Base-by-base conservation (phyloP, 2,888 invertebrate species). In the Rotaria magnacalcarata region DNA sequence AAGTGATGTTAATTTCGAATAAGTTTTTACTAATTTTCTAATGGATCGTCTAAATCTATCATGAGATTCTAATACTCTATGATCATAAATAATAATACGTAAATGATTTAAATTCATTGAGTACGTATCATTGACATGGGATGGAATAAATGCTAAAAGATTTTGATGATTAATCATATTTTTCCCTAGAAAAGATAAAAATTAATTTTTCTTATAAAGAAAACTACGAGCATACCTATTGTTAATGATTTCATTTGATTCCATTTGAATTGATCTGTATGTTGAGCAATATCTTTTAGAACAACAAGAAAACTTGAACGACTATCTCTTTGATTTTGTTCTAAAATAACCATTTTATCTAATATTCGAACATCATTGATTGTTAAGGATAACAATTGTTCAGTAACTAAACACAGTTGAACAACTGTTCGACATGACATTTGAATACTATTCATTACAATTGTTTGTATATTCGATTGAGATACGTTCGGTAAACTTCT, bases 1-100 rank as follows among this genome's bases (percentile, higher is more conserved):
- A 47, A 80, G 47, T 47, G 47, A 80, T 24, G 80, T 80, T 80
- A 80, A 80, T 24, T 80, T 47, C 11, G 80, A 24, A 80, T 80
- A 80, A 43, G n/a, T 47, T 80, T 47, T 43, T n/a, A 80, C n/a
- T n/a, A 80, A 4, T 80, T 80, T 80, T 47, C 47, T 80, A 2
- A 80, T 80, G 10, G 80, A 47, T 47, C 47, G 47, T 10, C 47
- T 2, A 80, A 80, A 80, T 47, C 10, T 47, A 14, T 80, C 47
- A 8, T 41, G 0, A 2, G 43, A 6, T 80, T 80, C 80, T 24
- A 47, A 80, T 34, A 67, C 19, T 14, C 14, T 67, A 24, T 80
- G 43, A 47, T 47, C 21, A 47, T 80, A 14, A 19, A 80, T 10
- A 80, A 47, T 80, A 47, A 80, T 41, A n/a, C 47, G 47, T 14